Evolutionary conservation across 2,113 vertebrate species (phyloP), one percentile per base, ranked within the genome.

Genomic region (human): DNA sequence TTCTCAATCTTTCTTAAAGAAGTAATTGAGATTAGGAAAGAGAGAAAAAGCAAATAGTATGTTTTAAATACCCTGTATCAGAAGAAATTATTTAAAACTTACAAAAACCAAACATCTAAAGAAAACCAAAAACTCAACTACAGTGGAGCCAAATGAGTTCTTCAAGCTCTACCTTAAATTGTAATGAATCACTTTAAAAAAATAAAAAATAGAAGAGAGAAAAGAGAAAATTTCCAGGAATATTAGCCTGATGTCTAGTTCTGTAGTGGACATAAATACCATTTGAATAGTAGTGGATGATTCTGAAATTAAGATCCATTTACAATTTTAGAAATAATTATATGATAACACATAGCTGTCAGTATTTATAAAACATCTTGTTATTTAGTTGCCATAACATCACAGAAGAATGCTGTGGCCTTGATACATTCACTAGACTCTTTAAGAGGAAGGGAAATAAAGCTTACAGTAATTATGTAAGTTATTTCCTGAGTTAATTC

Each of bases 401-500:
- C 92, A 68, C 59, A 93, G 75, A 97, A 81, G 59, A 94, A 27
- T 88, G 78, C 32, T 89, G 13, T 35, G 96, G 35, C 79, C 79
- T 89, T 97, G 45, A 92, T 1, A 7, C 38, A 38, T 59, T 94
- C 79, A 73, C 27, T 70, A 16, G 0, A 8, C 94, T 68, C 87
- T 98, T 80, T 82, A 88, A 97, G 95, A 93, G 55, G 78, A 76
- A 61, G 55, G 11, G 12, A 12, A 78, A 27, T 13, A 52, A 50
- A 59, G 55, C 93, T 75, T 57, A 73, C 11, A 35, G 32, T 96
- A 96, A 89, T 96, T 96, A 86, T 70, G 45, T 94, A 83, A 97
- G n/a, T 87, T 98, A 95, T 97, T 98, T 97, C 94, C 73, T 84
- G 93, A 96, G 78, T 94, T 97, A 97, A 96, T 97, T 95, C 85